A percentile compares a stretch with the other conserved stretches of the same genome.
These are phyloP conservation scores for Entelurus aequoreus DNA, from an alignment of 2,113 vertebrate species.

Conservation along the genomic window DNA sequence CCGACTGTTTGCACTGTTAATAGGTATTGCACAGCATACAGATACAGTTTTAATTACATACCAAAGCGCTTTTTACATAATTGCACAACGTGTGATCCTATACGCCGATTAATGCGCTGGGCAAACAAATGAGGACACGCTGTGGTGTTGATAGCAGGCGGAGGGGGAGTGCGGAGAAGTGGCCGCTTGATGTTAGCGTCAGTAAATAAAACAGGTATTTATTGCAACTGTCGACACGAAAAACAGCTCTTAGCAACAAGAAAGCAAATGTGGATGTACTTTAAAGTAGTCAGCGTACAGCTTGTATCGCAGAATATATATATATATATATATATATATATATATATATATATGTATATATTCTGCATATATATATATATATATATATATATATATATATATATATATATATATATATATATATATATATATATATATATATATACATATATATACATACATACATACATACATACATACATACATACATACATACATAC, in stretches of 20 bases:
- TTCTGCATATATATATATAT: no score
- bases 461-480: no score
- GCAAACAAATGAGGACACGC: slow-evolving; percentile 64
- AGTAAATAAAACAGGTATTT: background rate
- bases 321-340: no score
- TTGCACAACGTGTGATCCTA: slow-evolving; percentile 71
- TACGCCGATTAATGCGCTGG: slow-evolving; percentile 59
- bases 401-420: no score
- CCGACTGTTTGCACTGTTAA: slow-evolving; percentile 66
- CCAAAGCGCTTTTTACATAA: slow-evolving; percentile 67
- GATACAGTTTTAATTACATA: slow-evolving; percentile 71
- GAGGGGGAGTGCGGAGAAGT: slow-evolving; percentile 19
- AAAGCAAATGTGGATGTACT: no score
- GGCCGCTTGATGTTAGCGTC: background rate
- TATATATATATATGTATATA: no score
- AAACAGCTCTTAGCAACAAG: background rate
- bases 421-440: no score
- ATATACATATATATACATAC: no score
- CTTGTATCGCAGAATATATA: no score
- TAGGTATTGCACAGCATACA: slow-evolving; percentile 65
- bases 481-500: no score
- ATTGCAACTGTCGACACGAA: background rate
- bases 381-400: no score
- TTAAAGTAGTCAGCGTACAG: no score
- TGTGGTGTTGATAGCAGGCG: slow-evolving; percentile 48